Conservation (phyloP, 2,797 vertebrate species). For the Nannoperca australis region DNA sequence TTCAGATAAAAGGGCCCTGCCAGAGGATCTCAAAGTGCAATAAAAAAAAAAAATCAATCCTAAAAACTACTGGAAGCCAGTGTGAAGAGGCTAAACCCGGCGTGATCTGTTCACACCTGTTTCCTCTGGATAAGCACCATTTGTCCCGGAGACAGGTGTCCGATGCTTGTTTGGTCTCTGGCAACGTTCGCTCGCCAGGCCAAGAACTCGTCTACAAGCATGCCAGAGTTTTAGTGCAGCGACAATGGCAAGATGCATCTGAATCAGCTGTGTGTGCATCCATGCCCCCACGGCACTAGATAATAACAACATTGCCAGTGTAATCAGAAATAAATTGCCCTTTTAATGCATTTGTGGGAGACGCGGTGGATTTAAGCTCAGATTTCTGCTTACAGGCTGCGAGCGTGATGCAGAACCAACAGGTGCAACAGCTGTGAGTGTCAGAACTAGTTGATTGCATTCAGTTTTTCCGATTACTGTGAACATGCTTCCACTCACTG, state of each 20-base stretch:
- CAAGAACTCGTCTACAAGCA: constrained; percentile 34
- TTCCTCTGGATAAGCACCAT: background rate
- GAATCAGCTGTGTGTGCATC: constrained; percentile 12
- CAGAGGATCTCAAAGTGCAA: too few species aligned
- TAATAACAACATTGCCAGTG: background rate
- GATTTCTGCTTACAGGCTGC: constrained; percentile 89
- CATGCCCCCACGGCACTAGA: background rate
- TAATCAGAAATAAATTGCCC: background rate
- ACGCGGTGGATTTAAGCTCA: background rate
- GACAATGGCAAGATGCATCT: constrained; percentile 25
- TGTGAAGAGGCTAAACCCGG: too few species aligned
- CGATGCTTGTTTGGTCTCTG: constrained; percentile 32
- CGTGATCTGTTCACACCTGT: too few species aligned
- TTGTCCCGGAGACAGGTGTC: constrained; percentile 14
- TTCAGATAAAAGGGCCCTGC: too few species aligned
- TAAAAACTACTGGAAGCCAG: too few species aligned
- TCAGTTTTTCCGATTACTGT: background rate
- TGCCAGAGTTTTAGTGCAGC: constrained; percentile 38
- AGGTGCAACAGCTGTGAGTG: constrained; percentile 97
- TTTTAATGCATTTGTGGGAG: background rate
- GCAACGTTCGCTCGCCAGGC: constrained; percentile 24
- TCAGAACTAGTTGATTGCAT: background rate
- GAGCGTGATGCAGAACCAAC: constrained; percentile 98
- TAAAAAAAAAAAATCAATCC: too few species aligned
- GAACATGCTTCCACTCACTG: constrained; percentile 9